Evolutionary conservation across 2,113 vertebrate genomes (phyloP), one percentile per base, ranked within the genome.

Genomic region (Epinephelus fuscoguttatus): DNA sequence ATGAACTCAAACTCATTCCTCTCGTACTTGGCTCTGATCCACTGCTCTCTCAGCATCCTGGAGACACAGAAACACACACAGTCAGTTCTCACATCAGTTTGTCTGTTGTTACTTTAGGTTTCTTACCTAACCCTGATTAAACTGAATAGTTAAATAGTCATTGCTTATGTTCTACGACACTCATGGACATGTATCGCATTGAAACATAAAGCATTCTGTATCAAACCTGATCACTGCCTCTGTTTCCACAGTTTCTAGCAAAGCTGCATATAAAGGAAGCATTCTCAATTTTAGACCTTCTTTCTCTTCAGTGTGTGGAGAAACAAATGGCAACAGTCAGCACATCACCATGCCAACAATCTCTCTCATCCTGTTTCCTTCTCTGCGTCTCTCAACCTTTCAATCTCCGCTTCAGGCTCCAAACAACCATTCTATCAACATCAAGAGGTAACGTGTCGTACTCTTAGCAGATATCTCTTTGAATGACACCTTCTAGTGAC

Each of bases 1-100:
- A 95, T 96, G 76, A 96, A 94, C 81, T 97, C 95, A 92, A 99
- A 99, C 83, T 99, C 98, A 70, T 97, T 96, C 69, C 98, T 95
- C 87, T 98, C 97, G 0, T 99, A 99, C 92, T 98, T 98, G 95
- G 97, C 97, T 87, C 97, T 94, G 93, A 99, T 98, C 98, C 98
- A 99, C 94, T 99, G 98, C 84, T 99, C 98, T 40, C 96, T 96
- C 86, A 99, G 96, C 78, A 99, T 92, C 80, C 98, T 99, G 95
- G 0, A 70, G 80, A 75, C 49, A 57, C 1, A 56, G 85, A 81
- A 84, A 90, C 25, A 75, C 74, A 87, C 60, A 82, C 63, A 23
- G 66, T 77, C 80, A 63, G 52, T 33, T 70, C 62, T 88, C 52
- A 62, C 67, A 50, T 60, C 53, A 74, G n/a, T 13, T 37, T 37